Percentiles rank a stretch among this genome's conserved stretches.
Conservation (phyloP, 2,113 vertebrate species). For the Arenaria interpres region DNA sequence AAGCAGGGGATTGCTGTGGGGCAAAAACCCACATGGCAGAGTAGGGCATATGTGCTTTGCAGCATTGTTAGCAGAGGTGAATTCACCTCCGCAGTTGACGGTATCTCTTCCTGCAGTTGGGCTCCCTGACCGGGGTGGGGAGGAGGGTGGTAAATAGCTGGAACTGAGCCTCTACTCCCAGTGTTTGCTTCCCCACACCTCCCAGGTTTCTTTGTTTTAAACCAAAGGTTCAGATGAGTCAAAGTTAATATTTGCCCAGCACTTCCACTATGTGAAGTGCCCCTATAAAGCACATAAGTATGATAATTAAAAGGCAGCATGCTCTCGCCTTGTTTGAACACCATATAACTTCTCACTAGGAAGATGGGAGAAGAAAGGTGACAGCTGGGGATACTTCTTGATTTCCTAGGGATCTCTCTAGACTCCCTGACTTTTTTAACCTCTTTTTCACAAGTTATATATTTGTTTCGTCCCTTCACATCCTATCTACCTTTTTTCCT, state of each 20-base stretch:
- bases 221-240: neutral
- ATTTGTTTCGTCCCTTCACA: neutral
- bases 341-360: neutral
- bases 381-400: neutral
- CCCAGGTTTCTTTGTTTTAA: neutral
- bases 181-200: neutral
- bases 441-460: neutral
- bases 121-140: neutral
- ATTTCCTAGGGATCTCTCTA: neutral
- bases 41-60: neutral
- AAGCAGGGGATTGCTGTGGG: neutral
- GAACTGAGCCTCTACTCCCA: neutral
- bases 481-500: neutral
- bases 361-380: neutral
- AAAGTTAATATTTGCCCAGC: slow-evolving; percentile 16
- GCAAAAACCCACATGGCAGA: neutral
- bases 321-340: neutral
- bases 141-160: neutral
- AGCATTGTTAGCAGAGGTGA: neutral
- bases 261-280: neutral
- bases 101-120: neutral
- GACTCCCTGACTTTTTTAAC: neutral
- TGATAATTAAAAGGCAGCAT: neutral
- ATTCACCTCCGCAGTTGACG: neutral
- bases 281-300: neutral